Base-by-base conservation (phyloP, 2,888 invertebrate species). In the Catocala nupta region DNA sequence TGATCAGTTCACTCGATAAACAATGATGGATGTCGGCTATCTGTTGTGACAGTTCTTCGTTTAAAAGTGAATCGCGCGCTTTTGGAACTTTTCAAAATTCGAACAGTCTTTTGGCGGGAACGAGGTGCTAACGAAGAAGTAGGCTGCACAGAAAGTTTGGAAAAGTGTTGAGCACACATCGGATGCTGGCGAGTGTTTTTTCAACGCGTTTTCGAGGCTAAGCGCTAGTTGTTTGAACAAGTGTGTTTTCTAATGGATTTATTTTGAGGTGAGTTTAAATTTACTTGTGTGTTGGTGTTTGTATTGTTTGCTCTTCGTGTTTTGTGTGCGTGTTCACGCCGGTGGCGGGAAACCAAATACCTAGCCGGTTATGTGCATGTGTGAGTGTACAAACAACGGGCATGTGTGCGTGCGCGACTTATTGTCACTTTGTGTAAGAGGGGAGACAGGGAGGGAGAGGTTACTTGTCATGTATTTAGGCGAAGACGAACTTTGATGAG, bases 201-300 rank as follows among this genome's bases (percentile, higher is more conserved):
- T 93, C 92, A 92, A 92, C 92, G 92, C 91, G 92, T 92, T 93
- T 94, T 93, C 93, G 93, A 93, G 93, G 93, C 93, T 93, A 92
- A 93, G 92, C 93, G 93, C 90, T 93, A 92, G 92, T 91, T 94
- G 93, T 94, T 94, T 94, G 93, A 93, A 94, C 94, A 93, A 94
- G 93, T 94, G 94, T 94, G 93, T 94, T 93, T 94, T 94, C 94
- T 94, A 94, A 94, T 94, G 94, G 94, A 93, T 93, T 93, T 94
- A 93, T 94, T 94, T 93, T 94, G 92, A 94, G 94, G 94, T 94
- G 93, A 94, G 93, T 93, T 93, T 91, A 93, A 94, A 93, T 93
- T 93, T 93, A 93, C 93, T 92, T 91, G 90, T 90, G 89, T 93
- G 93, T 91, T 90, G 88, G 93, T 93, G 92, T 92, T 92, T 92